Conservation (phyloP, 2,113 vertebrate genomes). For the Catharus fuscescens region DNA sequence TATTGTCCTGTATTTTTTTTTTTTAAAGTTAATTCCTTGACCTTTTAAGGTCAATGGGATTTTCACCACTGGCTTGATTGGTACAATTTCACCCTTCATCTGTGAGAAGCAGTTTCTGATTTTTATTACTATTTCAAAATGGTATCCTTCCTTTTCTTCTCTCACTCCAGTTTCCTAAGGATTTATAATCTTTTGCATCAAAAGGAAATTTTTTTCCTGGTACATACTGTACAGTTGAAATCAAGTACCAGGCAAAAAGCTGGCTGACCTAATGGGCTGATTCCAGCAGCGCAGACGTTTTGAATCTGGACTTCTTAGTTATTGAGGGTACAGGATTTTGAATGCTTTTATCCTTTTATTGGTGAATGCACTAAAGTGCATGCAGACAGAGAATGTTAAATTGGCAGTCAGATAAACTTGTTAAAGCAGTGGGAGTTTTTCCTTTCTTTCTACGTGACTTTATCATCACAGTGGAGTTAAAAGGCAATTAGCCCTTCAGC, state of each 20-base stretch:
- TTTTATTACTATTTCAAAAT: slow-evolving; percentile 7
- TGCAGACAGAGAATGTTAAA: slow-evolving; percentile 81
- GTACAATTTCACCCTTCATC: background rate
- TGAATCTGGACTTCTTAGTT: slow-evolving; percentile 66
- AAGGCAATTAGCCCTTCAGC: slow-evolving; percentile 81
- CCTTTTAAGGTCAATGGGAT: background rate
- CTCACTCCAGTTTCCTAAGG: background rate
- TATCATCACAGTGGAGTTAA: slow-evolving; percentile 80
- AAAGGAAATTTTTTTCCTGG: background rate
- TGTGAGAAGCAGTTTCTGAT: background rate
- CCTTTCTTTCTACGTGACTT: slow-evolving; percentile 77
- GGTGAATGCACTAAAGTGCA: slow-evolving; percentile 77
- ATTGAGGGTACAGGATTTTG: slow-evolving; percentile 50
- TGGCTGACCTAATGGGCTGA: slow-evolving; percentile 28
- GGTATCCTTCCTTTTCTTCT: background rate
- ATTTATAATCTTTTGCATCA: slow-evolving; percentile 28
- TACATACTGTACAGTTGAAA: background rate
- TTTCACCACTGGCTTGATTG: background rate
- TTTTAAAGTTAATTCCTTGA: background rate
- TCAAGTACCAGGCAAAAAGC: background rate
- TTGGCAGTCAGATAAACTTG: slow-evolving; percentile 81
- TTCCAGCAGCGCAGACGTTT: slow-evolving; percentile 65
- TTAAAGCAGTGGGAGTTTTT: slow-evolving; percentile 82
- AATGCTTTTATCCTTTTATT: slow-evolving; percentile 81
- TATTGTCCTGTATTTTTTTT: background rate